Base-by-base conservation (phyloP, 2,113 vertebrate species). In the Reinhardtius hippoglossoides region DNA sequence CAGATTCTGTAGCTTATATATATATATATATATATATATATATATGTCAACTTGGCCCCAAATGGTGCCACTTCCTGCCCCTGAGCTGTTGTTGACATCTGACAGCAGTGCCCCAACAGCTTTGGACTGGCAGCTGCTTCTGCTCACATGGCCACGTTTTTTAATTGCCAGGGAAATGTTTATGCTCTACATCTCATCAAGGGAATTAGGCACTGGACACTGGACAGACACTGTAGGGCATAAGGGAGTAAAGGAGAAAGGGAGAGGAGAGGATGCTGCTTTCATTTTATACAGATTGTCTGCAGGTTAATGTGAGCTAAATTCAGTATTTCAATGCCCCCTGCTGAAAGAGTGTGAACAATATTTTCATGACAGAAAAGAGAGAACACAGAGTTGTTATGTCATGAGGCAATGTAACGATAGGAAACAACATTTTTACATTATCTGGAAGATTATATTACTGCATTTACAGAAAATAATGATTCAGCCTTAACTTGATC, bases 1-100 rank as follows among this genome's bases (percentile, higher is more conserved):
- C 27, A 5, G 27, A 27, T 27, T 35, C 31, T 35, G 31, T 35
- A 35, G 27, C 27, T 27, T 27, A 0, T 35, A 37, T 37, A 37
- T 37, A 9, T 37, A 37, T 37, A 37, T 37, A 37, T 37, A 37
- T 37, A 9, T 27, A 27, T 27, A 4, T 4, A 27, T 5, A 27
- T 27, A 27, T 27, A 27, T 27, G 56, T 79, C 88, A 71, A 83
- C 81, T 87, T 79, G 82, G 92, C 78, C 85, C 92, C 89, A 91
- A 77, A 87, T 92, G 65, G 93, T 87, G 91, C 83, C 42, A 90
- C 87, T 94, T 95, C 93, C 93, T 94, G 92, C 84, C 90, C 91
- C 83, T 48, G 89, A 93, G 93, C 89, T 92, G 91, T 86, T 92
- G 90, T 82, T 85, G 90, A 94, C 91, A 88, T 91, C 78, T 87